A percentile compares a stretch with the other conserved stretches of the same genome.
phyloP scores from a whole-genome alignment of 2,797 vertebrate species.

The Myioborus melanocephalus region DNA sequence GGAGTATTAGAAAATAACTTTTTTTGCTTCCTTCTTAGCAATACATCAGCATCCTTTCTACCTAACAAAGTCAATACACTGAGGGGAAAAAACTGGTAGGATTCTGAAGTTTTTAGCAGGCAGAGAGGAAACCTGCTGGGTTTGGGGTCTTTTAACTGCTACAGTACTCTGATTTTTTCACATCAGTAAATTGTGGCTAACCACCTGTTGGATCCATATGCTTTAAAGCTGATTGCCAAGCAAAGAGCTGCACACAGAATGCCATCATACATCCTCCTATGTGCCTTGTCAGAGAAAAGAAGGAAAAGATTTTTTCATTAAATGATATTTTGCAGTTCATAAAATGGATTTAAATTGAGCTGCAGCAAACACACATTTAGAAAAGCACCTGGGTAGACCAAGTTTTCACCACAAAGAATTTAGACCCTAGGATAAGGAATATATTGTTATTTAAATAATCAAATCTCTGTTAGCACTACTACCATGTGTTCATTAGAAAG shows the following conservation, averaged over 20 bases:
- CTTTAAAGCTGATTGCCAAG: slow-evolving; percentile 33
- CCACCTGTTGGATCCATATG: slow-evolving; percentile 47
- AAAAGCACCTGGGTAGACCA: neutral
- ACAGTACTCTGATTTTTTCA: neutral
- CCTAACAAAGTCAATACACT: neutral
- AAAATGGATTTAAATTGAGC: neutral
- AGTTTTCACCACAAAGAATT: neutral
- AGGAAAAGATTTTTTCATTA: neutral
- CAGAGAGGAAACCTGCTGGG: neutral
- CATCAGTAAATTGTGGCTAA: neutral
- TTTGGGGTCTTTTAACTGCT: neutral
- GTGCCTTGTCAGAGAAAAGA: neutral
- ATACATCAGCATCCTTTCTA: neutral
- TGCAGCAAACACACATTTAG: neutral
- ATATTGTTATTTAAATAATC: neutral
- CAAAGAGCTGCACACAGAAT: neutral
- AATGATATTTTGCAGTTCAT: neutral
- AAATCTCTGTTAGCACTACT: neutral
- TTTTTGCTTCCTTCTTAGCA: neutral
- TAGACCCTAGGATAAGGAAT: neutral
- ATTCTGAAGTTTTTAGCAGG: neutral
- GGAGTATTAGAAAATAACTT: neutral
- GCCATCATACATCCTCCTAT: neutral
- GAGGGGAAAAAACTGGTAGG: neutral
- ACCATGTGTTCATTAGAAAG: neutral